A percentile compares a stretch with the other conserved stretches of the same genome.
Conservation (phyloP, 2,113 vertebrate genomes). For the Strix aluco region DNA sequence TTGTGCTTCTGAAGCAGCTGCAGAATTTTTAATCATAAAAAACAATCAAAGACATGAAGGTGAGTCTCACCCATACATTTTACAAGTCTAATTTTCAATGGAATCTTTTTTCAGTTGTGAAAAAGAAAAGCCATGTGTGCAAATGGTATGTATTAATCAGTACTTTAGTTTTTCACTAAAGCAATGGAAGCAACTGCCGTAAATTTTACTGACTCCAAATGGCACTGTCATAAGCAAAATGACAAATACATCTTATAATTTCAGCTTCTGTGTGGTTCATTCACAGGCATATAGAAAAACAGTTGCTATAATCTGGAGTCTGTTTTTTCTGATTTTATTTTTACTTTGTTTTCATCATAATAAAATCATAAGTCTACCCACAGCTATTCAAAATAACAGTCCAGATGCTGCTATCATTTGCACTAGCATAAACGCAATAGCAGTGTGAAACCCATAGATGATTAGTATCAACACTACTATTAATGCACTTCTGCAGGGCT, state of each 20-base stretch:
- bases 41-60: background rate
- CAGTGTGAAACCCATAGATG: background rate
- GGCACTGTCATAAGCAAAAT: background rate
- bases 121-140: background rate
- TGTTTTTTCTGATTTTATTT: background rate
- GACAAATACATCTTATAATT: background rate
- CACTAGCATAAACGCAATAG: background rate
- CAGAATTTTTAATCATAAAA: background rate
- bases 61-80: background rate
- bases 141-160: background rate
- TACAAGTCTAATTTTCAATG: background rate
- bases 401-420: background rate
- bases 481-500: background rate
- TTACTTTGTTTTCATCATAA: background rate
- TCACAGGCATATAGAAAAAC: background rate
- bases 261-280: background rate
- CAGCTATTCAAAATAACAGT: background rate
- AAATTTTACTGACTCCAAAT: background rate
- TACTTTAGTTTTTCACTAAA: background rate
- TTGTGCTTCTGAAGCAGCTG: background rate
- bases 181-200: background rate
- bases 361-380: background rate
- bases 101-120: background rate
- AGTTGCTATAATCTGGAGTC: background rate
- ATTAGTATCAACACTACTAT: background rate